These are phyloP conservation scores for Pteronura brasiliensis DNA, from an alignment of 2,113 vertebrate genomes.

Conservation along the genomic window DNA sequence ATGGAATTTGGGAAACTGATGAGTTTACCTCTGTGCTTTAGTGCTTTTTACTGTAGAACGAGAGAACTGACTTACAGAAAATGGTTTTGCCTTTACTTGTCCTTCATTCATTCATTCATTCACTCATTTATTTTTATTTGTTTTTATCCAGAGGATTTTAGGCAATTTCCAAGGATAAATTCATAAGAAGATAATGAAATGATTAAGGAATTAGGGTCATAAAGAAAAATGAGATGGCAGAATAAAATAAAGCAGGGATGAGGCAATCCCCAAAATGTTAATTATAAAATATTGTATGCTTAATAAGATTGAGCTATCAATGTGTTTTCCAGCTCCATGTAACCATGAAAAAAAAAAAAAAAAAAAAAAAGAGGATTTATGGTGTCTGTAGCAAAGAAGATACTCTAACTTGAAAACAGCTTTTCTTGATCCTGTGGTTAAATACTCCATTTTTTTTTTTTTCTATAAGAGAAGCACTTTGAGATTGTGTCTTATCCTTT, in stretches of 20 bases:
- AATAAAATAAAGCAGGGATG: neutral
- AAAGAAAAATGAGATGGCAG: neutral
- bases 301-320: neutral
- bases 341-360: neutral
- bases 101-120: neutral
- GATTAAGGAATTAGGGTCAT: neutral
- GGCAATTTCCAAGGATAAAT: neutral
- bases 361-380: neutral
- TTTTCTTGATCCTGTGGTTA: neutral
- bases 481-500: neutral
- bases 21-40: neutral
- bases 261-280: neutral
- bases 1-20: neutral
- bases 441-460: neutral
- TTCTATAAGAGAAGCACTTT: neutral
- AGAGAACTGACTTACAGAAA: slow-evolving; percentile 8
- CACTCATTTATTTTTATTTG: neutral
- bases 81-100: neutral
- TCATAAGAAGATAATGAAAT: neutral
- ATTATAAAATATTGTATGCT: neutral
- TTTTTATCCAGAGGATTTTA: neutral
- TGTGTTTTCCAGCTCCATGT: neutral
- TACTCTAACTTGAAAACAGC: neutral
- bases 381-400: neutral
- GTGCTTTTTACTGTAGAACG: neutral